These are phyloP conservation scores for Salpingus planirostris DNA, from an alignment of 2,888 invertebrate genomes.

Conservation along the genomic window DNA sequence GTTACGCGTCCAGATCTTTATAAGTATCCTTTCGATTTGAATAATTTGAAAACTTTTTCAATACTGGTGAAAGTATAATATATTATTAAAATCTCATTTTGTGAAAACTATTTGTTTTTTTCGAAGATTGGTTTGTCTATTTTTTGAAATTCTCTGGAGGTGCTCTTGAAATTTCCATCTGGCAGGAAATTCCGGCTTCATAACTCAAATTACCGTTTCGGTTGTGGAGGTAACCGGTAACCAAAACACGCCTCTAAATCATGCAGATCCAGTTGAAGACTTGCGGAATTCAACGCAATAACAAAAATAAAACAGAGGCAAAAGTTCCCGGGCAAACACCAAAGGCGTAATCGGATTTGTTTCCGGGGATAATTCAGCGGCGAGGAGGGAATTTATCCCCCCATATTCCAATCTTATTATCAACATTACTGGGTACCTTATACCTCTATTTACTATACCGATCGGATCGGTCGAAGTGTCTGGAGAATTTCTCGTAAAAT, in stretches of 20 bases:
- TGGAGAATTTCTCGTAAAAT: slow-evolving; percentile 24
- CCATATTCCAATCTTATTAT: too few species aligned
- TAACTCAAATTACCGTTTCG: slow-evolving; percentile 5
- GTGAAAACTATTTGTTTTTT: too few species aligned
- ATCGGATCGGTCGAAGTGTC: slow-evolving; percentile 13
- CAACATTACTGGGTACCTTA: slow-evolving; percentile 2
- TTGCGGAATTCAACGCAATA: slow-evolving; percentile 1
- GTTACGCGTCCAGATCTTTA: too few species aligned
- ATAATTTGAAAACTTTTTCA: too few species aligned
- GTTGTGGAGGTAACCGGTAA: too few species aligned
- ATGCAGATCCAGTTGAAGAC: slow-evolving; percentile 3
- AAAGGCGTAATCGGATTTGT: slow-evolving; percentile 4
- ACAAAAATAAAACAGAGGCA: slow-evolving; percentile 2
- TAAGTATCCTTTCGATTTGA: too few species aligned
- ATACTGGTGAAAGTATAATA: too few species aligned
- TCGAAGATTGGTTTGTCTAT: too few species aligned
- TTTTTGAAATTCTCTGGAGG: too few species aligned
- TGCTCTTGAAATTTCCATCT: too few species aligned
- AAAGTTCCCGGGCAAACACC: slow-evolving; percentile 1
- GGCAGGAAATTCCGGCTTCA: slow-evolving; percentile 2
- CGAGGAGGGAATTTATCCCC: slow-evolving; percentile 1
- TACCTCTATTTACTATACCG: slow-evolving; percentile 6
- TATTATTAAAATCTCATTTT: too few species aligned
- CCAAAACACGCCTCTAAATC: slow-evolving; percentile 8
- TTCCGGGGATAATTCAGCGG: slow-evolving; percentile 1